Evolutionary conservation across 1,140 invertebrate species (phyloP).

Genomic region (Acyrthosiphon pisum): DNA sequence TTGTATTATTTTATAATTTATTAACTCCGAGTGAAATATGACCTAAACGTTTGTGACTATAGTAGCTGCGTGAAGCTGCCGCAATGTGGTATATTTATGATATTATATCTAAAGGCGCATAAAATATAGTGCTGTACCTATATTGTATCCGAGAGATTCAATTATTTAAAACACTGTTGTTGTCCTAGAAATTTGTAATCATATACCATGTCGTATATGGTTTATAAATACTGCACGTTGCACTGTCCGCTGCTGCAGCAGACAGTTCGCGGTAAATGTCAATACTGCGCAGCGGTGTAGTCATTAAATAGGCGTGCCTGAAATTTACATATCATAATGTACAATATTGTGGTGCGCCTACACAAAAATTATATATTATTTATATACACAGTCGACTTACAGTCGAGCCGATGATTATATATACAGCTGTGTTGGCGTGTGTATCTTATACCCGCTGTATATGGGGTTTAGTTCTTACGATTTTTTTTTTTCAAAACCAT

Average conservation of each 20-base stretch:
- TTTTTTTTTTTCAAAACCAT: not conserved
- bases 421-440: not conserved
- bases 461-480: not conserved
- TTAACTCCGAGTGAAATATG: not conserved
- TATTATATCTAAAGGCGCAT: not conserved
- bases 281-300: not conserved
- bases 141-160: not conserved
- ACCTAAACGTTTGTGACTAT: not conserved
- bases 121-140: not conserved
- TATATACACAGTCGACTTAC: not conserved
- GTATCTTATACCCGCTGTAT: not conserved
- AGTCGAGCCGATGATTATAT: not conserved
- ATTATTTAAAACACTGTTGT: not conserved
- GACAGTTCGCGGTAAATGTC: not conserved
- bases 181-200: not conserved
- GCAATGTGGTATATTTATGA: not conserved
- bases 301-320: conserved; percentile 20
- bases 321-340: not conserved
- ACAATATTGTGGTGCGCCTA: not conserved
- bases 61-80: not conserved
- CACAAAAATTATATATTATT: not conserved
- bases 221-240: not conserved
- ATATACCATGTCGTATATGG: not conserved
- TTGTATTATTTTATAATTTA: conserved; percentile 3
- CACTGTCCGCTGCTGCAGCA: not conserved